phyloP scores from a whole-genome alignment of 53 echinoderm and acorn worm species.

The Apostichopus leukothele region DNA sequence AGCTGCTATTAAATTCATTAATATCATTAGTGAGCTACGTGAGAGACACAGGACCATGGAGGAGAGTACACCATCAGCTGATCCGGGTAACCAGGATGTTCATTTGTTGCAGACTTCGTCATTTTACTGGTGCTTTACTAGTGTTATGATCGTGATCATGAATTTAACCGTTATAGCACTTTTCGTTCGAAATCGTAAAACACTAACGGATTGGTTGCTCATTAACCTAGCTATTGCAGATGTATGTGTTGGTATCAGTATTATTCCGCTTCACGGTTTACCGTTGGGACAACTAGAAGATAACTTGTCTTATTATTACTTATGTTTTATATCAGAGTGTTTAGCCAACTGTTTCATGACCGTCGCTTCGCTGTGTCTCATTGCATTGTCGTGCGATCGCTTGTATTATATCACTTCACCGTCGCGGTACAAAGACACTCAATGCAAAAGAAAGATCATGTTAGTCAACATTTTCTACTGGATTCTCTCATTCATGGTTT shows the following conservation, averaged over 20 bases:
- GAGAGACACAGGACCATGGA: not conserved
- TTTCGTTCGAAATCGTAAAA: not conserved
- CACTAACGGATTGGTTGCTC: not conserved
- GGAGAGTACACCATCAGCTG: not conserved
- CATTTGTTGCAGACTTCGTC: not conserved
- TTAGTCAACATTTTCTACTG: not conserved
- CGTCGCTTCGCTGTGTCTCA: not conserved
- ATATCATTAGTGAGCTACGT: no score
- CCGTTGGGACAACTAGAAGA: not conserved
- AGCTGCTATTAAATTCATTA: no score
- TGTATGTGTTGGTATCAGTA: not conserved
- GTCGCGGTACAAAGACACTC: no score
- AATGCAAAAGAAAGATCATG: not conserved
- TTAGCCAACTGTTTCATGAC: slow-evolving; percentile 6
- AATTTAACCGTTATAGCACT: not conserved
- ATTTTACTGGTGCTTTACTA: not conserved
- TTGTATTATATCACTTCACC: not conserved
- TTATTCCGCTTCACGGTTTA: not conserved
- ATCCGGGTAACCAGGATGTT: not conserved
- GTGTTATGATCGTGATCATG: not conserved
- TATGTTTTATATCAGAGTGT: not conserved
- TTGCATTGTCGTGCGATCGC: not conserved
- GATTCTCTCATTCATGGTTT: not conserved
- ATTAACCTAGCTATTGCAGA: slow-evolving; percentile 6
- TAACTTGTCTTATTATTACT: not conserved